Conservation (phyloP, 2,113 vertebrate genomes). For the Cynoglossus semilaevis region DNA sequence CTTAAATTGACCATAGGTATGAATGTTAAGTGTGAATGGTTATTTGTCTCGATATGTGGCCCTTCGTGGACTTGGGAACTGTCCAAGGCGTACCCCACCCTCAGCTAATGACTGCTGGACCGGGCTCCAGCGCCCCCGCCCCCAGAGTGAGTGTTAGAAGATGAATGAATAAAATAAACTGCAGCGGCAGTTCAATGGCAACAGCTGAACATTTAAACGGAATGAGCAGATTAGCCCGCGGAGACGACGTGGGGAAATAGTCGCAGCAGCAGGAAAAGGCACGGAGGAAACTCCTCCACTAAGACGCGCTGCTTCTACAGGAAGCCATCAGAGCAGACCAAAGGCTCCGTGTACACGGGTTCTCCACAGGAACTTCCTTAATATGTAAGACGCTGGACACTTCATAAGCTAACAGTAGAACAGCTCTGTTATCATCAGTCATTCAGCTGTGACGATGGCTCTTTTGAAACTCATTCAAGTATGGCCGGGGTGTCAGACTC, state of each 20-base stretch:
- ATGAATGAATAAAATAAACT: too few relatives aligned
- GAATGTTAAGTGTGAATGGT: too few relatives aligned
- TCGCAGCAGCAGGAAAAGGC: constrained; percentile 67
- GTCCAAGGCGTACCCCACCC: too few relatives aligned
- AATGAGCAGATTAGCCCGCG: constrained; percentile 45
- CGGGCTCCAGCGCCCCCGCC: too few relatives aligned
- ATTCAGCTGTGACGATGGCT: constrained; percentile 11
- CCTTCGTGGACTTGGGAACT: too few relatives aligned
- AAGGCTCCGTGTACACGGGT: constrained; percentile 40
- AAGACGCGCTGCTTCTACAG: constrained; percentile 60
- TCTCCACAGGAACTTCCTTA: constrained; percentile 67
- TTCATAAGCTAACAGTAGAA: constrained; percentile 27
- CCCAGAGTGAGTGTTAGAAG: too few relatives aligned
- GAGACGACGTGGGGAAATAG: constrained; percentile 58
- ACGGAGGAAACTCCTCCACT: constrained; percentile 62
- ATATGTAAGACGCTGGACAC: constrained; percentile 24
- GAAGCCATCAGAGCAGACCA: constrained; percentile 60
- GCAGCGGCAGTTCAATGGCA: not conserved
- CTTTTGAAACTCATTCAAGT: too few relatives aligned
- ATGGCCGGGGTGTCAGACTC: too few relatives aligned
- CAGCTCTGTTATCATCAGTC: constrained; percentile 15
- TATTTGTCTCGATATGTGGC: too few relatives aligned
- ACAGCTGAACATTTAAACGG: constrained; percentile 31
- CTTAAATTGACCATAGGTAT: too few relatives aligned
- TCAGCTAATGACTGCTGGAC: too few relatives aligned